phyloP scores from a whole-genome alignment of 2,113 vertebrate genomes.

The Kryptolebias marmoratus region DNA sequence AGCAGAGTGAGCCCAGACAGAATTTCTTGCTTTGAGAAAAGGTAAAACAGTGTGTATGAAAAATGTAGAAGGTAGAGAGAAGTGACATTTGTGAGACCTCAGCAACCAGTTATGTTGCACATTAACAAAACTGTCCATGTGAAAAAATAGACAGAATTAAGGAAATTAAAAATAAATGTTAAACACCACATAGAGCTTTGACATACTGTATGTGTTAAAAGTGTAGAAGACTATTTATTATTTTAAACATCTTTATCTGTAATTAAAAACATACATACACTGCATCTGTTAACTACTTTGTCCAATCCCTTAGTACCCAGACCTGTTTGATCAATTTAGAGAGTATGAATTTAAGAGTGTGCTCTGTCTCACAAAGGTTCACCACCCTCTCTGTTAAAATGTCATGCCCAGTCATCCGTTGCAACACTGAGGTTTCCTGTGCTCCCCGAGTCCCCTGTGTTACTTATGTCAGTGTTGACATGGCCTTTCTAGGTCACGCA shows the following conservation, averaged over 20 bases:
- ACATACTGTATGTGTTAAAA: not conserved
- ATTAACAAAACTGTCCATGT: slow-evolving; percentile 1
- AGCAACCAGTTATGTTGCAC: not conserved
- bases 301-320: not conserved
- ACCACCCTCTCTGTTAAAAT: slow-evolving; percentile 58
- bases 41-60: slow-evolving; percentile 23
- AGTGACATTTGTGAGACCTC: slow-evolving; percentile 14
- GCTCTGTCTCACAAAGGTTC: slow-evolving; percentile 39
- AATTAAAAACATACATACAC: not conserved
- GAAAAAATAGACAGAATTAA: not conserved
- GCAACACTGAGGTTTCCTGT: slow-evolving; percentile 45
- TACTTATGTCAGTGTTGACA: slow-evolving; percentile 74
- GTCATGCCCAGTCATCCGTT: slow-evolving; percentile 69
- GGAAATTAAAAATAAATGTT: not conserved
- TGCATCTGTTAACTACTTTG: slow-evolving; percentile 1
- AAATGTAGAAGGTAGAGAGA: slow-evolving; percentile 28
- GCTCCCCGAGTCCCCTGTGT: slow-evolving; percentile 65
- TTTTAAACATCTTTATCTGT: not conserved
- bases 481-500: slow-evolving; percentile 70
- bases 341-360: slow-evolving; percentile 33
- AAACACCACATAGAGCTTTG: not conserved
- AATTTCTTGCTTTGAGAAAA: slow-evolving; percentile 17
- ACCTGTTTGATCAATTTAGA: slow-evolving; percentile 51
- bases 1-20: not conserved
- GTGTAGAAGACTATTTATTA: fast-evolving